A percentile compares a stretch with the other conserved stretches of the same genome.
Evolutionary conservation across 2,797 vertebrate species (phyloP).

Genomic region (Emydoidea blandingii): DNA sequence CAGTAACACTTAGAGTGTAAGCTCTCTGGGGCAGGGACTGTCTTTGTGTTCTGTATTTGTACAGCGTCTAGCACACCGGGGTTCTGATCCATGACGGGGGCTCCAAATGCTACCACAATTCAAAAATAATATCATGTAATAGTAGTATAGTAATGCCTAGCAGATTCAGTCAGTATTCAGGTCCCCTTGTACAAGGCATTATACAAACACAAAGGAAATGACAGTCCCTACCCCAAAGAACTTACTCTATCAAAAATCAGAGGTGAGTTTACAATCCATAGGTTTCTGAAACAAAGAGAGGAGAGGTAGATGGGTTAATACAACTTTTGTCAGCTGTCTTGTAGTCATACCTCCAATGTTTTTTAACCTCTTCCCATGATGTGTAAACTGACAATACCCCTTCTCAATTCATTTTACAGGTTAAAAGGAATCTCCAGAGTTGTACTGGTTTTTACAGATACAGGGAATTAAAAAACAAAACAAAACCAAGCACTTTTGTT

Average conservation of each 20-base stretch:
- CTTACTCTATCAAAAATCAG: background rate
- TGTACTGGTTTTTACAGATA: conserved; percentile 7
- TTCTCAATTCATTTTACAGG: conserved; percentile 7
- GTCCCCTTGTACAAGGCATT: background rate
- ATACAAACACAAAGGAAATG: fast-evolving
- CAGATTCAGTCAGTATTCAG: background rate
- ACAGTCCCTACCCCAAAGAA: conserved; percentile 29
- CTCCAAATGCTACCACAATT: background rate
- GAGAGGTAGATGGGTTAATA: conserved; percentile 11
- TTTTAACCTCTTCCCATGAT: background rate
- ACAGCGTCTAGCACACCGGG: background rate
- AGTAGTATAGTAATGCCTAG: background rate
- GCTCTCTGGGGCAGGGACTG: background rate
- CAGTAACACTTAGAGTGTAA: no score
- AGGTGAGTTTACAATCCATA: background rate
- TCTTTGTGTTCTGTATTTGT: background rate
- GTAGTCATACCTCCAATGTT: conserved; percentile 1
- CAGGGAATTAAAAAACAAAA: background rate
- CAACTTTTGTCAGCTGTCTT: conserved; percentile 19
- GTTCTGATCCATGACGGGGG: background rate
- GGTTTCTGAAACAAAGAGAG: background rate
- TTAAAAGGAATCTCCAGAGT: conserved; percentile 28
- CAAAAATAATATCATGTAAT: background rate
- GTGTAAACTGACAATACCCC: conserved; percentile 17
- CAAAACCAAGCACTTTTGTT: background rate